These are phyloP conservation scores for Bombyx mori DNA, from an alignment of 1,140 invertebrate species.

Conservation along the genomic window ASM3026992v2 NC_085111.1:8574501-8575000, in stretches of 20 bases:
- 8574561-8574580: constrained; percentile 34
- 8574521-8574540: neutral
- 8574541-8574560: neutral
- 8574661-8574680: neutral
- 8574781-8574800: constrained; percentile 58
- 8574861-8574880: no score
- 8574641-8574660: neutral
- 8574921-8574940: no score
- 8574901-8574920: no score
- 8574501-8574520: neutral
- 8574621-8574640: constrained; percentile 39
- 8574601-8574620: constrained; percentile 32
- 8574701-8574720: constrained; percentile 18
- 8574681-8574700: neutral
- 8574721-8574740: constrained; percentile 42
- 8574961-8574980: no score
- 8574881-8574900: no score
- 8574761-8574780: constrained; percentile 62
- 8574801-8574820: constrained; percentile 7
- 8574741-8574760: constrained; percentile 20
- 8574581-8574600: constrained; percentile 28
- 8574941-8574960: no score
- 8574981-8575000: no score
- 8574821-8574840: neutral
- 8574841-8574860: no score